Evolutionary conservation across 1,140 invertebrate genomes (phyloP).

Genomic region (Oedothorax gibbosus): DNA sequence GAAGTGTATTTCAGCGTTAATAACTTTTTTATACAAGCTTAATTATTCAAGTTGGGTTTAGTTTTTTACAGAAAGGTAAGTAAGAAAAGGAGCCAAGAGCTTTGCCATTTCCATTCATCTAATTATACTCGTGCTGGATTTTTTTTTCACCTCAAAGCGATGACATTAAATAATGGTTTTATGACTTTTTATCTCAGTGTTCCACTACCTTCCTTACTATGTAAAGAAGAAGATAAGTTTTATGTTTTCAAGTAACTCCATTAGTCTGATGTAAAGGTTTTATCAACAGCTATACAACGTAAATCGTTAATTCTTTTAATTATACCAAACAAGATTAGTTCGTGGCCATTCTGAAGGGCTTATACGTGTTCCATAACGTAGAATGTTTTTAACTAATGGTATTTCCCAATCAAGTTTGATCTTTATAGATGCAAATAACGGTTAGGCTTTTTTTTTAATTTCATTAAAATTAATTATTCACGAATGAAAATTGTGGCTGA

Average conservation of each 20-base stretch:
- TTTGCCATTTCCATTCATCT: conserved; percentile 53
- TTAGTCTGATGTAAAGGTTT: conserved; percentile 35
- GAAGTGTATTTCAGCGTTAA: conserved; percentile 54
- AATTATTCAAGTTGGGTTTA: conserved; percentile 48
- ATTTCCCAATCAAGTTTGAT: too few relatives aligned
- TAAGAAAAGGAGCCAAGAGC: background rate
- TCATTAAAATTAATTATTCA: too few relatives aligned
- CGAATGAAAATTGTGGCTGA: too few relatives aligned
- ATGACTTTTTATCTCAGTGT: conserved; percentile 42
- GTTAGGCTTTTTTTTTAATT: too few relatives aligned
- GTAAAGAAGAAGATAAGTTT: background rate
- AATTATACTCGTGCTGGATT: conserved; percentile 26
- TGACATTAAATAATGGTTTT: conserved; percentile 55
- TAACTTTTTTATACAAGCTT: conserved; percentile 54
- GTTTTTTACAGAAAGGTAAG: conserved; percentile 9
- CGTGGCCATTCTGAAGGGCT: too few relatives aligned
- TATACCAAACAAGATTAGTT: conserved; percentile 14
- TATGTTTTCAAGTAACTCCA: conserved; percentile 11
- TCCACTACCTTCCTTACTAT: conserved; percentile 10
- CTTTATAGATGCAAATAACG: too few relatives aligned
- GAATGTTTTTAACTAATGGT: too few relatives aligned
- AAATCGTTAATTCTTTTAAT: conserved; percentile 24
- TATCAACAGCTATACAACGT: conserved; percentile 26
- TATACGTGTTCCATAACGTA: too few relatives aligned
- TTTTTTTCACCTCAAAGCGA: conserved; percentile 15